phyloP scores from a whole-genome alignment of 2,113 vertebrate genomes.

The Physeter macrocephalus region DNA sequence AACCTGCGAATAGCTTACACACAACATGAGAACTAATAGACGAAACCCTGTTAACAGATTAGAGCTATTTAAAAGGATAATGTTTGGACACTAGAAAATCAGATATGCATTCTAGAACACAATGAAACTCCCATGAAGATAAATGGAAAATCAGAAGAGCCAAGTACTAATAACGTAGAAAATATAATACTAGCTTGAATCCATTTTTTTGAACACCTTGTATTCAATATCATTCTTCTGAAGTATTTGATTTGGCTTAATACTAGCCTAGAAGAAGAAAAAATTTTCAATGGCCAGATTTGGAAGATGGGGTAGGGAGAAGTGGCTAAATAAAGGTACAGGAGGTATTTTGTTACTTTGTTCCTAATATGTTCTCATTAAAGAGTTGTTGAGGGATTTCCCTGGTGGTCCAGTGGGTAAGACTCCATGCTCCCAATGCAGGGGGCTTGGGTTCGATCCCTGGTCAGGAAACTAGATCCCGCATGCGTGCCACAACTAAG shows the following conservation, averaged over 20 bases:
- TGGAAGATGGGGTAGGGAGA: background rate
- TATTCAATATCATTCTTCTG: background rate
- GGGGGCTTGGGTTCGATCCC: too few species aligned
- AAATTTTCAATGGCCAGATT: background rate
- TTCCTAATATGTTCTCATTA: constrained; percentile 24
- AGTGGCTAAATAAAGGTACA: background rate
- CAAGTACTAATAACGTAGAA: background rate
- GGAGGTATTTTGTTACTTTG: background rate
- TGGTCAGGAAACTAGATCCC: too few species aligned
- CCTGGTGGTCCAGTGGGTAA: too few species aligned
- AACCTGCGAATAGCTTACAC: background rate
- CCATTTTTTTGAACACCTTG: background rate
- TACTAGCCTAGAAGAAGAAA: background rate
- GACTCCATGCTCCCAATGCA: too few species aligned
- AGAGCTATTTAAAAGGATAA: constrained; percentile 14
- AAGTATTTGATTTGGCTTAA: background rate
- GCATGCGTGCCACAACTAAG: too few species aligned
- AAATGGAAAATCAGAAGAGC: background rate
- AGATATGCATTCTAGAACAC: background rate
- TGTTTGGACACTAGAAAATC: background rate
- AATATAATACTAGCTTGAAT: background rate
- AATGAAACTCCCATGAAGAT: background rate
- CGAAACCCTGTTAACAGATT: background rate
- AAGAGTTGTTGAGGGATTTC: background rate
- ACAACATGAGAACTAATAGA: background rate